A percentile compares a stretch with the other conserved stretches of the same genome.
Evolutionary conservation across 1,140 invertebrate species (phyloP).

Genomic region (Coptotermes formosanus): DNA sequence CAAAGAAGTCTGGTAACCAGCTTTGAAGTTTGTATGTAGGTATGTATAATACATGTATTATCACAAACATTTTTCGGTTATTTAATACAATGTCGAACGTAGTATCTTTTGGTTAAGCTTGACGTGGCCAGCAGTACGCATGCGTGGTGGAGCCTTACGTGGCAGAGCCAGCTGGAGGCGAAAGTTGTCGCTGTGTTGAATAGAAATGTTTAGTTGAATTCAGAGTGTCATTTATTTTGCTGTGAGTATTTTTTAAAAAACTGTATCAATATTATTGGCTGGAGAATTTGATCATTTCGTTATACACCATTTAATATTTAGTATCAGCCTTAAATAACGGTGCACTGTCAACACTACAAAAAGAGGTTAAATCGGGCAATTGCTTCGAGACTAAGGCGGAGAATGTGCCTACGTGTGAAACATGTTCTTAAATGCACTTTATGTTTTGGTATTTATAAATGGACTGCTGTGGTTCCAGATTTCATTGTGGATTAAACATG

Average conservation of each 20-base stretch:
- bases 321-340: background rate
- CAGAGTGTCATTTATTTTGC: conserved; percentile 29
- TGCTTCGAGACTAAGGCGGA: background rate
- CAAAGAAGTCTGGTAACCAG: too few relatives aligned
- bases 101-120: conserved; percentile 24
- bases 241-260: conserved; percentile 44
- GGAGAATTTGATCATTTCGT: too few relatives aligned
- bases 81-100: background rate
- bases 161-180: conserved; percentile 52
- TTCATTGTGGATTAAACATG: conserved; percentile 39
- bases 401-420: background rate
- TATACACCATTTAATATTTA: too few relatives aligned
- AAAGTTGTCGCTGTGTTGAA: conserved; percentile 45
- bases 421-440: background rate
- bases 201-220: conserved; percentile 38
- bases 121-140: conserved; percentile 44
- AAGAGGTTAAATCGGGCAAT: conserved; percentile 11
- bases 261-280: too few relatives aligned
- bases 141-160: conserved; percentile 60
- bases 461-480: conserved; percentile 19
- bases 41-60: background rate
- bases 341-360: background rate
- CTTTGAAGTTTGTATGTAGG: background rate
- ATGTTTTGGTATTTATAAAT: background rate
- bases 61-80: background rate